These are phyloP conservation scores for Tetranychus urticae DNA, from an alignment of 1,140 invertebrate species.

Conservation along the genomic window DNA sequence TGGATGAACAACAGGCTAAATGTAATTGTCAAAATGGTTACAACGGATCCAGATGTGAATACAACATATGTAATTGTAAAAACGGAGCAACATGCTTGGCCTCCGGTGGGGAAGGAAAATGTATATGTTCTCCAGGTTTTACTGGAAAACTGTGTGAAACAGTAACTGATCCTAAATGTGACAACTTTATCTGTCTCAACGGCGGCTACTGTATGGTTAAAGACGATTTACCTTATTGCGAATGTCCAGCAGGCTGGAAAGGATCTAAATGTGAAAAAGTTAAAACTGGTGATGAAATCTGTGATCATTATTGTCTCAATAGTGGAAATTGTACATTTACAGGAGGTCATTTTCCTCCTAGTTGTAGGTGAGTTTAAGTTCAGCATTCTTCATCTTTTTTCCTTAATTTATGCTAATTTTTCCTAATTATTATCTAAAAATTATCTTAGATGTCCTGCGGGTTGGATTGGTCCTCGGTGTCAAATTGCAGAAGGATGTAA, in stretches of 20 bases:
- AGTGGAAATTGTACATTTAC: slow-evolving; percentile 15
- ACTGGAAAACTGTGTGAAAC: slow-evolving; percentile 31
- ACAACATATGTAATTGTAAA: slow-evolving; percentile 21
- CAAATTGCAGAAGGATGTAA: slow-evolving; percentile 25
- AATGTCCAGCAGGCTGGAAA: slow-evolving; percentile 26
- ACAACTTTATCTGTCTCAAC: slow-evolving; percentile 19
- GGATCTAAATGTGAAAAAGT: slow-evolving; percentile 25
- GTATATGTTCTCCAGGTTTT: slow-evolving; percentile 27
- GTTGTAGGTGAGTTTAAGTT: slow-evolving; percentile 20
- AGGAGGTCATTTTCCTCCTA: slow-evolving; percentile 10
- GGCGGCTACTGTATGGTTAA: slow-evolving; percentile 22
- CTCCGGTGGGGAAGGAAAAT: slow-evolving; percentile 15
- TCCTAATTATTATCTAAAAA: slow-evolving; percentile 16
- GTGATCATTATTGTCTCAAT: slow-evolving; percentile 30
- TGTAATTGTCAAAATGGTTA: slow-evolving; percentile 17
- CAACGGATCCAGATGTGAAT: slow-evolving; percentile 16
- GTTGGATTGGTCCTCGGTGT: slow-evolving; percentile 31
- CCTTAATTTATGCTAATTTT: not conserved
- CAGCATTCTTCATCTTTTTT: not conserved
- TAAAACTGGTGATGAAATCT: slow-evolving; percentile 31
- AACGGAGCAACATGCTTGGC: slow-evolving; percentile 25
- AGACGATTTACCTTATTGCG: slow-evolving; percentile 5
- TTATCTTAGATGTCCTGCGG: slow-evolving; percentile 25
- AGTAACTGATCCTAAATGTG: slow-evolving; percentile 10
- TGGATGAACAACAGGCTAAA: slow-evolving; percentile 11